Evolutionary conservation across 2,797 vertebrate species (phyloP).

Genomic region (Melanotaenia boesemani): DNA sequence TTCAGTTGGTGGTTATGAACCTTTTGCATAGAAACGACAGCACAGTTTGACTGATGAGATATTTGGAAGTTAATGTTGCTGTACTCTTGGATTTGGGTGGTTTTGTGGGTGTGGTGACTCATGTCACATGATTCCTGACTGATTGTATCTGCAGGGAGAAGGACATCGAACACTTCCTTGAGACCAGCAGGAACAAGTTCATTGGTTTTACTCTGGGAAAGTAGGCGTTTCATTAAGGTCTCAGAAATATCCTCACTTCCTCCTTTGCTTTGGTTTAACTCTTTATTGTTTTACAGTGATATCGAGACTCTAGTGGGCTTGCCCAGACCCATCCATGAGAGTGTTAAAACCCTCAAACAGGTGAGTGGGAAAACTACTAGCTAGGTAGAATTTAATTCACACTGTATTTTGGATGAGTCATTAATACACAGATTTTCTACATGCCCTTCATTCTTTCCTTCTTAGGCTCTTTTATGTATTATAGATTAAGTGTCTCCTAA

Average conservation of each 20-base stretch:
- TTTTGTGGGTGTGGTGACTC: conserved; percentile 6
- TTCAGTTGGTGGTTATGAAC: background rate
- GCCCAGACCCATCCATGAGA: conserved; percentile 95
- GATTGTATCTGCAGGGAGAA: conserved; percentile 87
- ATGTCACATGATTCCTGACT: conserved; percentile 21
- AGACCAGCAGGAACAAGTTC: conserved; percentile 97
- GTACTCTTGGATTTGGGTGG: background rate
- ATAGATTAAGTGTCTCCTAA: conserved; percentile 9
- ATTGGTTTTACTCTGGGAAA: conserved; percentile 96
- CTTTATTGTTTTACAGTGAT: conserved; percentile 83
- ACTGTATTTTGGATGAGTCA: background rate
- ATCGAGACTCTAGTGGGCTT: conserved; percentile 95
- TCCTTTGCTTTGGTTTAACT: background rate
- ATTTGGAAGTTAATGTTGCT: conserved; percentile 16
- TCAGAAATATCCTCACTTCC: background rate
- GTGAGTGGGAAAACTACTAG: conserved; percentile 73
- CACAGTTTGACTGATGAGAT: conserved; percentile 51
- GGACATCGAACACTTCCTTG: conserved; percentile 97
- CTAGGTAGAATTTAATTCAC: background rate
- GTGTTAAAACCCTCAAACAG: conserved; percentile 97
- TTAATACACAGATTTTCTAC: background rate
- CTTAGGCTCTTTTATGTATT: conserved; percentile 3
- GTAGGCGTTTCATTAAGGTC: conserved; percentile 79
- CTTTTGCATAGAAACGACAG: conserved; percentile 23
- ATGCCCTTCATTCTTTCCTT: background rate